These are phyloP conservation scores for Anagyrus pseudococci DNA, from an alignment of 2,888 invertebrate genomes.

Conservation along the genomic window DNA sequence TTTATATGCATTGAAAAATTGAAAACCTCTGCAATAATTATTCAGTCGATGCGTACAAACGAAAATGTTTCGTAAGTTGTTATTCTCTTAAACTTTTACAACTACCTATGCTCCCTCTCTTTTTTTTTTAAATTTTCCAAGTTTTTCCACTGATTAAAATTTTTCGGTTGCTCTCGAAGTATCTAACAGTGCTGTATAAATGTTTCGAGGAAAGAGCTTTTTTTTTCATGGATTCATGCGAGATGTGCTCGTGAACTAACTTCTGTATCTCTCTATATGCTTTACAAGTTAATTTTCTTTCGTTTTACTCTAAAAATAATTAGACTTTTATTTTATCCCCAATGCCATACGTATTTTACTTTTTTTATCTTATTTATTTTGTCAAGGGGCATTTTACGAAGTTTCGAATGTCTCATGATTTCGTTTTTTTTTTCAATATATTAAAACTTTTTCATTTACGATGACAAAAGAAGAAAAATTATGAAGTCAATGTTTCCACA, in stretches of 20 bases:
- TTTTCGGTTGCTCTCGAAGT: slow-evolving; percentile 5
- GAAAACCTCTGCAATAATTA: slow-evolving; percentile 31
- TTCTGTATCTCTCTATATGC: slow-evolving; percentile 8
- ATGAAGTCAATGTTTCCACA: too few species aligned
- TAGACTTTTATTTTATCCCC: slow-evolving; percentile 12
- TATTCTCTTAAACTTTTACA: not conserved
- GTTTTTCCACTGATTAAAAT: slow-evolving; percentile 7
- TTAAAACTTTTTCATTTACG: too few species aligned
- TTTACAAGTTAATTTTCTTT: slow-evolving; percentile 14
- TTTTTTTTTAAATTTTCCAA: slow-evolving; percentile 13
- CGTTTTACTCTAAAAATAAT: slow-evolving; percentile 9
- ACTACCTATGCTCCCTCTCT: too few species aligned
- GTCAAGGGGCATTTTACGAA: slow-evolving; percentile 2
- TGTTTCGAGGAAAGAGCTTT: slow-evolving; percentile 11
- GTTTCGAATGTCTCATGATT: slow-evolving; percentile 15
- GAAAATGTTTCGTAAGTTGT: slow-evolving; percentile 28
- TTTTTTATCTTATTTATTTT: not conserved
- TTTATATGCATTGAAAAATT: slow-evolving; percentile 30
- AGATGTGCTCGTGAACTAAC: not conserved
- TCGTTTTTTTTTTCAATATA: not conserved
- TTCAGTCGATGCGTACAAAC: slow-evolving; percentile 36
- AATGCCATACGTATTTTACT: not conserved
- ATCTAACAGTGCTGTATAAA: slow-evolving; percentile 19
- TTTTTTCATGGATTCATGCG: slow-evolving; percentile 2
- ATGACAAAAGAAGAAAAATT: too few species aligned